Base-by-base conservation (phyloP, 2,797 vertebrate genomes). In the Eupleurogrammus muticus region DNA sequence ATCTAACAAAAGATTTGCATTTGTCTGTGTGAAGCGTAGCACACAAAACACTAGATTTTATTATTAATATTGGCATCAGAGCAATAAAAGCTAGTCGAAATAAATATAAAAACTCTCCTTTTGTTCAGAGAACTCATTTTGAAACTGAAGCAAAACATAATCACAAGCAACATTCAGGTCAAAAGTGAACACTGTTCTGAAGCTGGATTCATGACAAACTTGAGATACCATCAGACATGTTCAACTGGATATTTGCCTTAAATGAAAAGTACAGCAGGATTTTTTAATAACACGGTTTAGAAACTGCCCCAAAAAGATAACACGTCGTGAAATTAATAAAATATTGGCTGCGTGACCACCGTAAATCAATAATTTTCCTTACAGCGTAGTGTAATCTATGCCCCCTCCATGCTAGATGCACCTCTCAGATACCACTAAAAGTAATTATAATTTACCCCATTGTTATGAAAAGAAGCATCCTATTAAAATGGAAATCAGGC, bases 401-500 rank as follows among this genome's bases (percentile, higher is more conserved):
- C 21, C 28, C 55, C 32, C 49, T 64, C 53, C 17, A 24, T 70
- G 70, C 47, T 34, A 70, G 70, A 83, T 74, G 73, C 59, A 69
- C 70, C 61, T 73, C 66, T 56, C 50, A 65, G 73, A 70, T 70
- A 71, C 73, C 59, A 17, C 64, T 70, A 53, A 28, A 28, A 71
- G 61, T 82, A 80, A 89, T 80, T 51, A 70, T 70, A 82, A 85
- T 78, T 72, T 54, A 82, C 73, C 60, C 75, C 13, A 35, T 48
- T 51, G 66, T 81, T 79, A 88, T 84, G 72, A 84, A 86, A 81
- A 77, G 63, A 69, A 50, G 69, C 68, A 81, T 72, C 59, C 63
- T 63, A 89, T 89, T 90, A 83, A 91, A 90, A 89, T 88, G 84
- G 64, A 89, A 89, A 90, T 87, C 71, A 76, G 70, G 83, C 60